phyloP scores from a whole-genome alignment of 2,113 vertebrate species.

The Pterocles orientalis region DNA sequence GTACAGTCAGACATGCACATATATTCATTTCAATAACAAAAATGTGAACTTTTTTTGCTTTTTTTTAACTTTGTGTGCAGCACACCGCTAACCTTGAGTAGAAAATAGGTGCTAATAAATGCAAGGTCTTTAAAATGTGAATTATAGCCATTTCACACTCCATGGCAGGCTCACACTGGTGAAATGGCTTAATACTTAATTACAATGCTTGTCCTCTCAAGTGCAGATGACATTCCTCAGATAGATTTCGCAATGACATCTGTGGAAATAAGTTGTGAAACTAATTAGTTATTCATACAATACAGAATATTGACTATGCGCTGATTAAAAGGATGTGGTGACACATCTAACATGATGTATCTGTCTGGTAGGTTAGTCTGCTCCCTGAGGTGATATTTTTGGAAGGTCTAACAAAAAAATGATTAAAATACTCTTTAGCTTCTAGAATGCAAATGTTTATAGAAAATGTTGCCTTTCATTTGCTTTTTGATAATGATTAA shows the following conservation, averaged over 20 bases:
- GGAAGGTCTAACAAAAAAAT: slow-evolving; percentile 33
- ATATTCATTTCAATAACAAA: background rate
- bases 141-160: slow-evolving; percentile 74
- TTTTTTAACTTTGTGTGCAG: slow-evolving; percentile 23
- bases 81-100: slow-evolving; percentile 59
- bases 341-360: slow-evolving; percentile 27
- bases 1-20: background rate
- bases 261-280: slow-evolving; percentile 64
- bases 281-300: slow-evolving; percentile 74
- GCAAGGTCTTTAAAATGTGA: slow-evolving; percentile 74
- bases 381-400: background rate
- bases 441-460: background rate
- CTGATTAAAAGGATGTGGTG: slow-evolving; percentile 59
- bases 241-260: slow-evolving; percentile 70
- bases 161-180: slow-evolving; percentile 55
- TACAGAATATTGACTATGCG: slow-evolving; percentile 49
- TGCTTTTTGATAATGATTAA: background rate
- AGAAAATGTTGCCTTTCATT: slow-evolving; percentile 18
- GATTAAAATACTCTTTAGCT: slow-evolving; percentile 11
- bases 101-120: slow-evolving; percentile 77
- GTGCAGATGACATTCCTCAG: slow-evolving; percentile 67
- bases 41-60: background rate
- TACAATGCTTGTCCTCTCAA: slow-evolving; percentile 68
- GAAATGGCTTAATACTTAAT: slow-evolving; percentile 75
- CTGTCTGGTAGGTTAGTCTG: slow-evolving; percentile 15